Base-by-base conservation (phyloP, 2,113 vertebrate species). In the Lasiurus borealis region DNA sequence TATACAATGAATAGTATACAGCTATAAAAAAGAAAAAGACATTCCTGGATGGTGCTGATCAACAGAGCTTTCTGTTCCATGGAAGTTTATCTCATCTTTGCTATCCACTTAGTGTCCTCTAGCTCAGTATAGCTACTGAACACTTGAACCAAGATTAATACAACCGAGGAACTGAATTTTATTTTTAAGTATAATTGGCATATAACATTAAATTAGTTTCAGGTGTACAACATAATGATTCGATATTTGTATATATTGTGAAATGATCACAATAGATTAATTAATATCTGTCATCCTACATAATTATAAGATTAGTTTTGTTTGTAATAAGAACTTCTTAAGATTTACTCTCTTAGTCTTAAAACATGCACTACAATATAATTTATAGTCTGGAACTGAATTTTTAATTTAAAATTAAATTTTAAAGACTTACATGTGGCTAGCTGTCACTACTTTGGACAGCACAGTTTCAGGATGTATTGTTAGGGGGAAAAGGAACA, bases 331-430 rank as follows among this genome's bases (percentile, higher is more conserved):
- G 34, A 44, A 72, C 14, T 40, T 66, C 40, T 86, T 31, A 86
- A 86, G 25, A 57, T 72, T 25, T 86, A 72, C 34, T 21, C 34
- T 21, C 68, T 69, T 71, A 86, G 85, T 68, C 68, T 72, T 86
- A 1, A 5, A 72, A 57, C 40, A 10, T 57, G 50, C 12, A 44
- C 19, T 44, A 44, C 11, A 1, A 2, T 73, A 44, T 44, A 44
- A 31, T 44, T 73, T 73, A 40, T 6, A 73, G 34, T n/a, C 19
- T 23, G 44, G 29, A 73, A 85, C 31, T 77, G 46, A 85, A 59
- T 59, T 72, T 85, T 88, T 80, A 46, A 85, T 81, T 77, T 88
- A 46, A 94, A 78, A 25, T n/a, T 75, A 50, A n/a, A 54, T 52
- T 93, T 18, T 91, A 87, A 91, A 59, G 62, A 88, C 16, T 25